Conservation (phyloP, 2,888 invertebrate species). For the Ormyrus nitidulus region DNA sequence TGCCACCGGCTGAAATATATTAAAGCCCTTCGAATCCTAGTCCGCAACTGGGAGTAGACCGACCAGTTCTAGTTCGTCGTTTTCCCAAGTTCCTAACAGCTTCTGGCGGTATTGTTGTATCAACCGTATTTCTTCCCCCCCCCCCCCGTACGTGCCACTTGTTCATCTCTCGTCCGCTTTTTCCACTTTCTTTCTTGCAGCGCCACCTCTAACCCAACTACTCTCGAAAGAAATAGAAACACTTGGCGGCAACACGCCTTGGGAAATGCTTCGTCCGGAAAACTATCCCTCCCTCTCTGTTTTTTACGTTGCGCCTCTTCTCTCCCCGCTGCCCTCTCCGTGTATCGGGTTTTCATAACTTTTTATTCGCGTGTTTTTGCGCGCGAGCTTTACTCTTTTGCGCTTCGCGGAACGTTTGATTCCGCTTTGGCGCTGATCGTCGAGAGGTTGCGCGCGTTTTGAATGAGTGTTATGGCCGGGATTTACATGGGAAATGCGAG, state of each 20-base stretch:
- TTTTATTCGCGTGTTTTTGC: conserved; percentile 16
- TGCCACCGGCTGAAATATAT: too few species aligned
- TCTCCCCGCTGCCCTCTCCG: neutral
- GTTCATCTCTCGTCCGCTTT: conserved; percentile 16
- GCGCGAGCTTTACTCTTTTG: neutral
- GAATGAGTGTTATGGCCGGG: conserved; percentile 7
- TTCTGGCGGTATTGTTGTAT: conserved; percentile 22
- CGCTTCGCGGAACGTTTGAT: neutral
- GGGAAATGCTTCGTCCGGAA: conserved; percentile 31
- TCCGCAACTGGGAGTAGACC: neutral
- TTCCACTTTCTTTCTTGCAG: conserved; percentile 15
- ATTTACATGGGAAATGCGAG: neutral
- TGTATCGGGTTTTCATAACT: conserved; percentile 44
- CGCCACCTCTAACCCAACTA: neutral
- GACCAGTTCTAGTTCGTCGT: conserved; percentile 2
- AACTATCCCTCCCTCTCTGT: neutral
- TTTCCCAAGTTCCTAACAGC: conserved; percentile 19
- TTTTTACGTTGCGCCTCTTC: neutral
- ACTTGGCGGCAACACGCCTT: conserved; percentile 49
- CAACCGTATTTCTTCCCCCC: conserved; percentile 2
- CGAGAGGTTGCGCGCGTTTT: neutral
- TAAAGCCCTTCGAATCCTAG: too few species aligned
- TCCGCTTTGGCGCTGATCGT: too few species aligned
- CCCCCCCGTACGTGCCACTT: conserved; percentile 26
- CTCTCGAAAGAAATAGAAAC: conserved; percentile 37